Conservation (phyloP, 2,113 vertebrate species). For the Clarias gariepinus region DNA sequence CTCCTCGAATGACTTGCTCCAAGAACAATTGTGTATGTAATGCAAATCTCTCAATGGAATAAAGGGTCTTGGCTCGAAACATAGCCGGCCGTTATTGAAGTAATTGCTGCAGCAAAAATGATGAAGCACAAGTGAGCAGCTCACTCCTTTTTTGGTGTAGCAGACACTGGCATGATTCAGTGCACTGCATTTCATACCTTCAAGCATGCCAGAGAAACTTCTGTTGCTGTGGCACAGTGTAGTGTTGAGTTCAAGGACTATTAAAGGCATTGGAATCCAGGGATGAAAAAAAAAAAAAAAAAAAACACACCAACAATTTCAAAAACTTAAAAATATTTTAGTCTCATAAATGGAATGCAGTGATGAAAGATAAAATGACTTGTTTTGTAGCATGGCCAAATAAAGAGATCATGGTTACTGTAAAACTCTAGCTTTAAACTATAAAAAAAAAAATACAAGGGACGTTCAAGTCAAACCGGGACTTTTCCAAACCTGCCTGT, state of each 20-base stretch:
- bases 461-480: no score
- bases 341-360: constrained; percentile 30
- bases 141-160: constrained; percentile 58
- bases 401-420: constrained; percentile 3
- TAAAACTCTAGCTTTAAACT: not conserved
- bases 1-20: constrained; percentile 37
- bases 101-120: constrained; percentile 34
- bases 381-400: constrained; percentile 21
- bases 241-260: not conserved
- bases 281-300: not conserved
- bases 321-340: constrained; percentile 31
- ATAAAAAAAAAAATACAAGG: not conserved
- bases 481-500: no score
- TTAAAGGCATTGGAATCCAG: constrained; percentile 38
- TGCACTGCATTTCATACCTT: constrained; percentile 17
- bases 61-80: constrained; percentile 52
- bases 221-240: constrained; percentile 27
- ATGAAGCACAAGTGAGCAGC: constrained; percentile 42
- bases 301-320: not conserved
- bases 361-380: constrained; percentile 28
- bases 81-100: constrained; percentile 45
- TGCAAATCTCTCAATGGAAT: constrained; percentile 47
- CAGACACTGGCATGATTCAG: constrained; percentile 43
- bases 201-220: constrained; percentile 17
- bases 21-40: constrained; percentile 36